Evolutionary conservation across 2,113 vertebrate species (phyloP).

Genomic region (Planiliza haematocheilus): DNA sequence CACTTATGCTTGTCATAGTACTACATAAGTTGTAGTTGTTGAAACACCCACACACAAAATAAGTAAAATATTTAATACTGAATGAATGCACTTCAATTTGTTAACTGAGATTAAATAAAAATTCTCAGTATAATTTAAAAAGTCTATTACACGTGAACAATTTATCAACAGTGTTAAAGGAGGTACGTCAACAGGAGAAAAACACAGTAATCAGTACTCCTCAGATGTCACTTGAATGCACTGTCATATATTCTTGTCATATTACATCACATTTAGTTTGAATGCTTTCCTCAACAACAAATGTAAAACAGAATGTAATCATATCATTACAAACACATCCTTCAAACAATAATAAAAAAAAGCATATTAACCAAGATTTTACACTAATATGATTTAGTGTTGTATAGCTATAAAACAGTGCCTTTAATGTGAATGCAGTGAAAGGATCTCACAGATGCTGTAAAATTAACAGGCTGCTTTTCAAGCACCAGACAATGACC

Average conservation of each 20-base stretch:
- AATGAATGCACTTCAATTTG: conserved; percentile 32
- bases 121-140: conserved; percentile 75
- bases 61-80: conserved; percentile 50
- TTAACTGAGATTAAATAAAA: conserved; percentile 60
- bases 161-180: conserved; percentile 63
- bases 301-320: conserved; percentile 16
- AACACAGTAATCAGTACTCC: conserved; percentile 42
- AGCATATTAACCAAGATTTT: conserved; percentile 29
- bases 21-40: conserved; percentile 10
- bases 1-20: conserved; percentile 33
- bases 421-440: conserved; percentile 18
- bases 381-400: conserved; percentile 40
- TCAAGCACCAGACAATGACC: conserved; percentile 40
- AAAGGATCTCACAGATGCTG: conserved; percentile 6
- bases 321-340: conserved; percentile 32
- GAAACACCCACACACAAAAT: conserved; percentile 41
- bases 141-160: conserved; percentile 57
- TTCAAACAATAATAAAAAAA: conserved; percentile 25
- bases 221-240: conserved; percentile 34
- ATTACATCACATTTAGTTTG: conserved; percentile 44
- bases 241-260: conserved; percentile 19
- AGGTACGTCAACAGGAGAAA: conserved; percentile 47
- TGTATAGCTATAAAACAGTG: conserved; percentile 39
- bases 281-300: conserved; percentile 41
- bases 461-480: conserved; percentile 1